phyloP scores from a whole-genome alignment of 2,888 invertebrate genomes.

The Epirrhoe tristata region DNA sequence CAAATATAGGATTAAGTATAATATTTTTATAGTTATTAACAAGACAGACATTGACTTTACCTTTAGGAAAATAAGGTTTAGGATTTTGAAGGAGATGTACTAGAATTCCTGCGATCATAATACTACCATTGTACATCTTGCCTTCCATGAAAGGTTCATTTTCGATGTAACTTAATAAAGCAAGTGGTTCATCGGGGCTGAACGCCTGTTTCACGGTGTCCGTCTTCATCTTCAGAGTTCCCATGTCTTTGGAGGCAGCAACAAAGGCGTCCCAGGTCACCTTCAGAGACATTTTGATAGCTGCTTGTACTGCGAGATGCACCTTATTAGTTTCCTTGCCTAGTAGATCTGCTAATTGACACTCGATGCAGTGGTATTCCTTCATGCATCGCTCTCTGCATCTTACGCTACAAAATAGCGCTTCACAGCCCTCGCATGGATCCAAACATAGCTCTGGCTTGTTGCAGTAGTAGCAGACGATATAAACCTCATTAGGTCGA shows the following conservation, averaged over 20 bases:
- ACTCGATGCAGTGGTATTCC: constrained; percentile 30
- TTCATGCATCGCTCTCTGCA: constrained; percentile 10
- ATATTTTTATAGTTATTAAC: too few relatives aligned
- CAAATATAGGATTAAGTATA: neutral
- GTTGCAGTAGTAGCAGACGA: constrained; percentile 22
- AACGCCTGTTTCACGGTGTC: constrained; percentile 14
- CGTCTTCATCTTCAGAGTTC: constrained; percentile 9
- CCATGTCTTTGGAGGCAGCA: constrained; percentile 18
- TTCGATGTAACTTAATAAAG: constrained; percentile 26
- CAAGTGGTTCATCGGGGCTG: constrained; percentile 3
- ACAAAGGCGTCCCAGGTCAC: constrained; percentile 23
- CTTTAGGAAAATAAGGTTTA: constrained; percentile 22
- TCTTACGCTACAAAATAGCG: constrained; percentile 12
- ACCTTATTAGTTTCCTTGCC: too few relatives aligned
- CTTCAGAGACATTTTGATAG: constrained; percentile 22
- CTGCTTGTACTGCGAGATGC: constrained; percentile 1
- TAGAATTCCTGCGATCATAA: neutral
- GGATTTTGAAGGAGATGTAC: neutral
- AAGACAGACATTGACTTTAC: constrained; percentile 2
- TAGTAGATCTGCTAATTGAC: neutral
- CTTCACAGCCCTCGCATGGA: constrained; percentile 18
- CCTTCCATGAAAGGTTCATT: constrained; percentile 6
- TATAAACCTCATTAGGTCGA: neutral
- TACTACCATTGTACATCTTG: constrained; percentile 21
- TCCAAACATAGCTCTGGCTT: neutral